Percentiles rank a stretch among this genome's conserved stretches.
Evolutionary conservation across 2,888 invertebrate species (phyloP).

Genomic region (Phortica okadai): DNA sequence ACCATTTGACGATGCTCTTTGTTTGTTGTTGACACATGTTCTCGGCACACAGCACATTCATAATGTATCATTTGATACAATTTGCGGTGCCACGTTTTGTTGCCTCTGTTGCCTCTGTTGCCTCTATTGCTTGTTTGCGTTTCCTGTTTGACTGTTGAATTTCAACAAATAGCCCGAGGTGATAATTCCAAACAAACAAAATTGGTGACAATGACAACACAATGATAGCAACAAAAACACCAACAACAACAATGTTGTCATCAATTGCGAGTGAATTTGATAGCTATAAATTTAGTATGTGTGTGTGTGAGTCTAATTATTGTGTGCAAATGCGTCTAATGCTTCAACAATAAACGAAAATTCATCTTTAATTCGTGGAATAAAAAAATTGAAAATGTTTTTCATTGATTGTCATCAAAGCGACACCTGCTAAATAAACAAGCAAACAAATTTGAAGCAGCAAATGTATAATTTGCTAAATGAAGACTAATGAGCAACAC

Average conservation of each 20-base stretch:
- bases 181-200: slow-evolving; percentile 13
- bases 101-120: background rate
- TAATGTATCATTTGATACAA: slow-evolving; percentile 13
- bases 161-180: slow-evolving; percentile 26
- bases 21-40: background rate
- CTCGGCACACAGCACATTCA: slow-evolving; percentile 16
- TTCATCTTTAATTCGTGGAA: background rate
- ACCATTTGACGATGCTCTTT: no score
- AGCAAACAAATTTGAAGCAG: slow-evolving; percentile 8
- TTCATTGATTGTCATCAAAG: slow-evolving; percentile 4
- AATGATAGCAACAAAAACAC: slow-evolving; percentile 4
- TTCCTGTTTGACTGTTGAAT: slow-evolving; percentile 34
- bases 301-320: background rate
- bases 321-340: slow-evolving; percentile 9
- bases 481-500: background rate
- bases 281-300: background rate
- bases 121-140: slow-evolving; percentile 16
- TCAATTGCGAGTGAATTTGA: background rate
- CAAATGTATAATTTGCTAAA: slow-evolving; percentile 8
- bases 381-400: background rate
- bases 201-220: slow-evolving; percentile 4
- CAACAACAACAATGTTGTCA: background rate
- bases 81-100: background rate
- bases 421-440: background rate
- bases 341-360: background rate